Conservation (phyloP, 1,140 invertebrate species). For the Listronotus oregonensis region DNA sequence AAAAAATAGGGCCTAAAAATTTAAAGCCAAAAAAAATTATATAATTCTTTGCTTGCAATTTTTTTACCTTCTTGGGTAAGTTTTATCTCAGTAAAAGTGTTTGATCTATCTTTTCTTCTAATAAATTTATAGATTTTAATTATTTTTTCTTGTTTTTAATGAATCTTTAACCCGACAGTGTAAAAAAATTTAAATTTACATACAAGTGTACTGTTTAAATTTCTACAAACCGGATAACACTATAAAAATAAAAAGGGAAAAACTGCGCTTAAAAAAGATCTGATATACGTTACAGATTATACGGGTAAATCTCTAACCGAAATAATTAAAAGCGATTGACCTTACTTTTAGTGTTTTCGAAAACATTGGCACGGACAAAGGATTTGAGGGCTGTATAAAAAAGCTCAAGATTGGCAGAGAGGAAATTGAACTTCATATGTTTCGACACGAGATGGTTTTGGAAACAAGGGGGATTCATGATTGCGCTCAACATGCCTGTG, state of each 20-base stretch:
- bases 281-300: constrained; percentile 21
- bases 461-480: constrained; percentile 69
- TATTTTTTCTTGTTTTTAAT: too few species aligned
- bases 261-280: constrained; percentile 16
- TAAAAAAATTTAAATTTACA: too few species aligned
- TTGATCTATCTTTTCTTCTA: too few species aligned
- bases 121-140: too few species aligned
- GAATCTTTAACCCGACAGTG: too few species aligned
- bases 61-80: too few species aligned
- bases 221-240: not conserved
- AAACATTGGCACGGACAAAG: constrained; percentile 80
- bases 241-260: constrained; percentile 12
- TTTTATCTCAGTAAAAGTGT: too few species aligned
- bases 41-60: too few species aligned
- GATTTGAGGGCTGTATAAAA: constrained; percentile 84
- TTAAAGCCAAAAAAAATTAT: too few species aligned
- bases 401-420: constrained; percentile 76
- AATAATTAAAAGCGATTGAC: constrained; percentile 32
- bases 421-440: constrained; percentile 71
- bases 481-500: constrained; percentile 78
- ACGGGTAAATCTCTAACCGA: constrained; percentile 17
- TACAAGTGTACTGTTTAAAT: too few species aligned
- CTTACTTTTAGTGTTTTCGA: constrained; percentile 73
- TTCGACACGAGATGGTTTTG: constrained; percentile 69
- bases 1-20: too few species aligned